Evolutionary conservation across 2,113 vertebrate genomes (phyloP).

Genomic region (Zosterops borbonicus): DNA sequence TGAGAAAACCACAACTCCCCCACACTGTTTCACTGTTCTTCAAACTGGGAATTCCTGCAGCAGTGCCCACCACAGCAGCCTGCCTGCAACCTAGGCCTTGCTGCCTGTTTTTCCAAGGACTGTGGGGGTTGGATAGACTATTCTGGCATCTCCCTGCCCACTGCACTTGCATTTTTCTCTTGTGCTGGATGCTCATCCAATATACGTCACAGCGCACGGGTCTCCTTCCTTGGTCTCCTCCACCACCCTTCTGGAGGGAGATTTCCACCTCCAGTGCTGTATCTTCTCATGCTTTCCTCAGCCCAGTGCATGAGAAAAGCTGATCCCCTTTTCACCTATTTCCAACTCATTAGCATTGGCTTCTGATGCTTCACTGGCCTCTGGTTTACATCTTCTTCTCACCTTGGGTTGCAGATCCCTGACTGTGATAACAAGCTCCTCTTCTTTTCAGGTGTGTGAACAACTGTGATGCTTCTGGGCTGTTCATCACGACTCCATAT

Average conservation of each 20-base stretch:
- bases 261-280: neutral
- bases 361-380: neutral
- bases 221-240: neutral
- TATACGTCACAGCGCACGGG: accelerated
- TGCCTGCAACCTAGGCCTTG: neutral
- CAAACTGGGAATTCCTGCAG: accelerated
- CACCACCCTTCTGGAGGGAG: neutral
- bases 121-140: neutral
- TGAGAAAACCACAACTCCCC: neutral
- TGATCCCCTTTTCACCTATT: neutral
- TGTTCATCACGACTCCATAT: neutral
- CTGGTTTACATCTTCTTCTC: neutral
- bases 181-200: neutral
- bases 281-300: neutral
- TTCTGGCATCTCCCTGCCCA: neutral
- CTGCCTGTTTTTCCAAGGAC: neutral
- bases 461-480: neutral
- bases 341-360: neutral
- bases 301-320: accelerated
- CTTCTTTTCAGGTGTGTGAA: neutral
- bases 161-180: neutral
- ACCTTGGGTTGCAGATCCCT: neutral
- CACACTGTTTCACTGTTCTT: accelerated
- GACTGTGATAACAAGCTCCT: neutral
- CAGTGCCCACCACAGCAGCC: neutral